Evolutionary conservation across 2,797 vertebrate genomes (phyloP), one percentile per base, ranked within the genome.

Genomic region (Fistularia tabacaria): DNA sequence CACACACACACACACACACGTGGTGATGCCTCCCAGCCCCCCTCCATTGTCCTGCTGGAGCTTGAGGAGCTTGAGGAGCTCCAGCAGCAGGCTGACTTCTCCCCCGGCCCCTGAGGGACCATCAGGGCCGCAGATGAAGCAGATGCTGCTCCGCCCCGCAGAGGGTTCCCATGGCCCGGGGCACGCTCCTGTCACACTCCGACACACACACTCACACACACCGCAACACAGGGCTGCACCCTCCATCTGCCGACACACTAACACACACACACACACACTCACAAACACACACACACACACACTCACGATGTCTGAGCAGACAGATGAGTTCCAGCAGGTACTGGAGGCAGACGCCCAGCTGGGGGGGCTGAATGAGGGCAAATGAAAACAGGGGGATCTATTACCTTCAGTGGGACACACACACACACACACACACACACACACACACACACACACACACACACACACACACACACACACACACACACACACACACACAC

Each of bases 121-220:
- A 5, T 25, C 2, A 25, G 25, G 25, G 69, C 64, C 37, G 60
- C 7, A 42, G 66, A 67, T 9, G 69, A 78, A 73, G 76, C 88
- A 89, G 88, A 88, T 89, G 88, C 77, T 1, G 73, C 54, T 71
- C 77, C 76, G 68, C 84, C 68, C 53, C 38, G 52, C 56, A 73
- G 69, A 81, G 68, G 73, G 85, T 91, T 92, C 89, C 83, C 89
- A 90, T 88, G 89, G 77, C 87, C 86, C 46, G 44, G 81, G 84
- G 82, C 84, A 85, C 59, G 46, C 82, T 86, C 71, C 55, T 86
- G 88, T 90, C 88, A 86, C 79, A 71, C 72, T 74, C 80, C 77
- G 25, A 66, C 60, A 66, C 74, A 81, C 61, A 73, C 57, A 78
- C 77, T 73, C 57, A 78, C 77, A 73, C 73, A 72, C 67, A 80